Percentiles rank a stretch among this genome's conserved stretches.
Conservation (phyloP, 2,113 vertebrate genomes). For the Arizona elegans region DNA sequence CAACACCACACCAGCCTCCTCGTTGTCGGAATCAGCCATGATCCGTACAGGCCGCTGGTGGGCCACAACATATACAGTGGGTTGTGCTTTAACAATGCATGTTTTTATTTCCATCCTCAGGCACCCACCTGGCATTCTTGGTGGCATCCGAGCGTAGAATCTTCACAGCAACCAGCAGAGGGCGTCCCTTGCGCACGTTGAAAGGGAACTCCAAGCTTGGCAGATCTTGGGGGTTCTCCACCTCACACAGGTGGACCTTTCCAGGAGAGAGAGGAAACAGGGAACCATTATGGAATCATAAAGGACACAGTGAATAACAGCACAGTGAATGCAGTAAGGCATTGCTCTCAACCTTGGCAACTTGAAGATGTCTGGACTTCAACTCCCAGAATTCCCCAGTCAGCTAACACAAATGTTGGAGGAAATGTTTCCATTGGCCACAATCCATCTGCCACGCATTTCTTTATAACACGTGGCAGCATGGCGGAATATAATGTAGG, state of each 20-base stretch:
- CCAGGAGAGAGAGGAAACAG: neutral
- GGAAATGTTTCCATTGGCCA: neutral
- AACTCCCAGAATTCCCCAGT: neutral
- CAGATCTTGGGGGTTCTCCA: conserved; percentile 85
- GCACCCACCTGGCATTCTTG: conserved; percentile 88
- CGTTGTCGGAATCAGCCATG: rapidly evolving
- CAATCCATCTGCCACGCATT: neutral
- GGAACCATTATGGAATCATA: neutral
- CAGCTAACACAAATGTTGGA: neutral
- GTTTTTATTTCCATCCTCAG: neutral
- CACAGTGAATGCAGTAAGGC: neutral
- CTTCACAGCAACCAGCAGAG: conserved; percentile 89
- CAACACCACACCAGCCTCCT: too few species aligned
- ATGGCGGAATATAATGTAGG: too few species aligned
- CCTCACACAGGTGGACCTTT: conserved; percentile 91
- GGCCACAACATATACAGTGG: neutral
- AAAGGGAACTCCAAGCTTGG: conserved; percentile 82
- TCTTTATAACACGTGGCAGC: neutral
- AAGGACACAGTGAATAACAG: neutral
- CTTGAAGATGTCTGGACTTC: neutral
- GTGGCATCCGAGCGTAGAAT: conserved; percentile 88
- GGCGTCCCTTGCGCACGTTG: conserved; percentile 83
- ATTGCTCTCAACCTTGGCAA: neutral
- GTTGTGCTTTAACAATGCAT: neutral
- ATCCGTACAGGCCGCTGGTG: too few species aligned